phyloP scores from a whole-genome alignment of 2,113 vertebrate species.

The Bostrychus sinensis region DNA sequence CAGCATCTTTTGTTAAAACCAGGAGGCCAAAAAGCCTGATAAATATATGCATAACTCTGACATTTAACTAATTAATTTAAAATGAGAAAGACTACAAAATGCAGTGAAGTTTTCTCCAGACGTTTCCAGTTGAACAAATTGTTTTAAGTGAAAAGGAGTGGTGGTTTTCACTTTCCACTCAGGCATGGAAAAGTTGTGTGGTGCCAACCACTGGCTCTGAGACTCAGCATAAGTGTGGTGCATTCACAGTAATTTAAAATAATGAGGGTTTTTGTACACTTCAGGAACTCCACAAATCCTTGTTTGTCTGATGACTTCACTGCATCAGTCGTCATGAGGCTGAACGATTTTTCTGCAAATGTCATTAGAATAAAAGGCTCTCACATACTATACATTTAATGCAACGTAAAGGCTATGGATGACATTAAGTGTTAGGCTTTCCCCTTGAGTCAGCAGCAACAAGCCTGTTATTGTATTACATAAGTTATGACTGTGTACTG shows the following conservation, averaged over 20 bases:
- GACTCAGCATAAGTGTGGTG: slow-evolving; percentile 21
- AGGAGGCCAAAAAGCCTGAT: slow-evolving; percentile 22
- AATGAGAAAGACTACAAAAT: neutral
- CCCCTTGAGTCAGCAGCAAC: slow-evolving; percentile 43
- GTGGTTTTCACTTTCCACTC: slow-evolving; percentile 42
- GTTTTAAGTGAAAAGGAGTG: slow-evolving; percentile 10
- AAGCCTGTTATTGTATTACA: slow-evolving; percentile 28
- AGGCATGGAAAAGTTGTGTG: slow-evolving; percentile 43
- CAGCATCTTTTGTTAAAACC: too few species aligned
- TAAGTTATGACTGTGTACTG: slow-evolving; percentile 11
- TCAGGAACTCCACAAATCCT: slow-evolving; percentile 33
- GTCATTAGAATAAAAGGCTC: slow-evolving; percentile 29
- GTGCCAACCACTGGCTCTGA: slow-evolving; percentile 34
- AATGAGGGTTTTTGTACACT: slow-evolving; percentile 36
- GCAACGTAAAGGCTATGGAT: slow-evolving; percentile 21
- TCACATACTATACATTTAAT: slow-evolving; percentile 25
- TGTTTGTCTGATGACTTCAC: slow-evolving; percentile 48
- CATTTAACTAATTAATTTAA: slow-evolving; percentile 16
- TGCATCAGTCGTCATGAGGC: slow-evolving; percentile 20
- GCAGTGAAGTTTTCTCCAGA: neutral
- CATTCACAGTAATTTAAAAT: slow-evolving; percentile 41
- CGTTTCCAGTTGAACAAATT: slow-evolving; percentile 22
- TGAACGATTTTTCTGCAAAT: slow-evolving; percentile 35
- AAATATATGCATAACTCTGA: slow-evolving; percentile 17
- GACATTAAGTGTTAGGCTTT: slow-evolving; percentile 33